Base-by-base conservation (phyloP, 2,888 invertebrate species). In the Aspidapion aeneum region DNA sequence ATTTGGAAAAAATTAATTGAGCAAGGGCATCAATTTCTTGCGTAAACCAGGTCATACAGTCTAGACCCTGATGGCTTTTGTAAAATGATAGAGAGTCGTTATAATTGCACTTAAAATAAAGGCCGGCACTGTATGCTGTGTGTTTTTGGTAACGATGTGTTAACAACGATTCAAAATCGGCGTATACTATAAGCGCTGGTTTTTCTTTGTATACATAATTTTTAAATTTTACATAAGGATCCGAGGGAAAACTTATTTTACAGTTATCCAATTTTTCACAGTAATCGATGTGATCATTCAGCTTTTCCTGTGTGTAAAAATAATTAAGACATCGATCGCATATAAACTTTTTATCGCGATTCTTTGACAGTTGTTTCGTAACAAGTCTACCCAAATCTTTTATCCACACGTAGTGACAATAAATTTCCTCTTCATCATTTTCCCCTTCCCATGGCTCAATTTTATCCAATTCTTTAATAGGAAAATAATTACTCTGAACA, bases 11-110 rank as follows among this genome's bases (percentile, higher is more conserved):
- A 35, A 35, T 35, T 7, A 35, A 22, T 51, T 66, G 22, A 1
- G 68, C 66, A 55, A 70, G 63, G 12, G 65, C 17, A 18, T 63
- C 17, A n/a, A 72, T 58, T 63, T 70, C 61, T 9, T 58, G 49
- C 5, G 63, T 60, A 66, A 72, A 74, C 71, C 69, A 69, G 19
- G 66, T 21, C 18, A 68, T 63, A 55, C 70, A 70, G 63, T 71
- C 35, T 35, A 35, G 35, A 35, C 35, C 35, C 12, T 3, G 5
- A 35, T 22, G 21, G 12, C 5, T 35, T 35, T 35, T 35, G 35
- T 35, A 35, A 35, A 35, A 35, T 35, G 5, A 35, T 35, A 35
- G 12, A 12, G 5, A 7, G 12, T 35, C 35, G 12, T 35, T 12
- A 35, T 35, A 35, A 35, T 7, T 35, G 12, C 35, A 35, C 35